Base-by-base conservation (phyloP, 2,888 invertebrate genomes). In the Andrena dorsata region DNA sequence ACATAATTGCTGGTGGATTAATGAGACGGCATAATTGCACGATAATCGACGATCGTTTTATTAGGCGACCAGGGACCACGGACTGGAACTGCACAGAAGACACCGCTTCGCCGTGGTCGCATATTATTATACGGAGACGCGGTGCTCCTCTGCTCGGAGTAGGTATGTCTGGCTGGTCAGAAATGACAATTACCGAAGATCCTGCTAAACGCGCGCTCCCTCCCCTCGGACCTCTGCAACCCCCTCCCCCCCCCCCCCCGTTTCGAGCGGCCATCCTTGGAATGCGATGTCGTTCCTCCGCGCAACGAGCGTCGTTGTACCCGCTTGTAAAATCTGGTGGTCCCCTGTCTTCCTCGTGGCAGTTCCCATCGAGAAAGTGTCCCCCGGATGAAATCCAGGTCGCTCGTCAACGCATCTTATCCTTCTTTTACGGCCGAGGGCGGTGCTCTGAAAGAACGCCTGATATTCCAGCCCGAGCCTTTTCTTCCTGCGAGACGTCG, bases 11-110 rank as follows among this genome's bases (percentile, higher is more conserved):
- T 86, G 88, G 84, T 90, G 92, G 93, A 93, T 93, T 93, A 93
- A 93, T 93, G 92, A 93, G 93, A 93, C 93, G 93, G 92, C 92
- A 93, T 93, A 93, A 93, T 93, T 93, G 92, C 92, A 91, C 92
- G 92, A 92, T 93, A 93, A 93, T 93, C 92, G 92, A 79, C 92
- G 90, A 92, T 92, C 92, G 92, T 93, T 93, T 93, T 92, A 91
- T 93, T 93, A 91, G 90, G 86, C 84, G 84, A 77, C 74, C 72
- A 60, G 70, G 65, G 58, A 73, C 79, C 60, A 35, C 20, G 72
- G 81, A 64, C 75, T 76, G 88, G 80, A 86, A 86, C 58, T 47
- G 51, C 76, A 86, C 86, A 88, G 81, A 87, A 72, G 83, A 79
- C 82, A 82, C 86, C 85, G 85, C 83, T 70, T 64, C 13, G 71